A percentile compares a stretch with the other conserved stretches of the same genome.
These are phyloP conservation scores for Drosophila sechellia DNA, from an alignment of 1,140 invertebrate species.

Conservation along the genomic window DNA sequence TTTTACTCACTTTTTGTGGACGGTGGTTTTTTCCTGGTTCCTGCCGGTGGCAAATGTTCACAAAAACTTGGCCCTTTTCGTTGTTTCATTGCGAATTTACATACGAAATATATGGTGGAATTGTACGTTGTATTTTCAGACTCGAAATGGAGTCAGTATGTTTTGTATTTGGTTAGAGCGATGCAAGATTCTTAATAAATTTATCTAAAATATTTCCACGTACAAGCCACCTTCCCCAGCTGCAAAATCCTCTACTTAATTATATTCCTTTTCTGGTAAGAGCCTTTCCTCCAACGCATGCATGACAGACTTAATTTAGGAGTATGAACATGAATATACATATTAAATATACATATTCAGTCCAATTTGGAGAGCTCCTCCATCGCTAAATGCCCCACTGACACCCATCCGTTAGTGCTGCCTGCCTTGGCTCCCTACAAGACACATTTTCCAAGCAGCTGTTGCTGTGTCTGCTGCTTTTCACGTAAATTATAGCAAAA, in stretches of 20 bases:
- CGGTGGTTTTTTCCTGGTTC: conserved; percentile 3
- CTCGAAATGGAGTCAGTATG: background rate
- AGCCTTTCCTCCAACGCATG: background rate
- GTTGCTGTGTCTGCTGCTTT: conserved; percentile 48
- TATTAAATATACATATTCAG: conserved; percentile 17
- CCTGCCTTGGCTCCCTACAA: background rate
- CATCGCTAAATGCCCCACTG: conserved; percentile 34
- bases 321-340: conserved; percentile 16
- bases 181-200: too few species aligned
- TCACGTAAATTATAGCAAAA: conserved; percentile 72
- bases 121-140: background rate
- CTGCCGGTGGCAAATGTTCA: conserved; percentile 5
- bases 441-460: conserved; percentile 46
- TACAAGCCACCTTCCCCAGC: background rate
- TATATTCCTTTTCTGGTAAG: background rate
- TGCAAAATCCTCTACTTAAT: conserved; percentile 1
- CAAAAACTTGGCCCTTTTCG: conserved; percentile 15
- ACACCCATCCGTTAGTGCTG: conserved; percentile 35
- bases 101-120: background rate
- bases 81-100: conserved; percentile 14
- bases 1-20: conserved; percentile 62
- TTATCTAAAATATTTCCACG: too few species aligned
- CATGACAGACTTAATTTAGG: conserved; percentile 8
- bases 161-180: background rate
- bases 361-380: conserved; percentile 14